phyloP scores from a whole-genome alignment of 2,888 invertebrate genomes.

The Ormyrus thymus region DNA sequence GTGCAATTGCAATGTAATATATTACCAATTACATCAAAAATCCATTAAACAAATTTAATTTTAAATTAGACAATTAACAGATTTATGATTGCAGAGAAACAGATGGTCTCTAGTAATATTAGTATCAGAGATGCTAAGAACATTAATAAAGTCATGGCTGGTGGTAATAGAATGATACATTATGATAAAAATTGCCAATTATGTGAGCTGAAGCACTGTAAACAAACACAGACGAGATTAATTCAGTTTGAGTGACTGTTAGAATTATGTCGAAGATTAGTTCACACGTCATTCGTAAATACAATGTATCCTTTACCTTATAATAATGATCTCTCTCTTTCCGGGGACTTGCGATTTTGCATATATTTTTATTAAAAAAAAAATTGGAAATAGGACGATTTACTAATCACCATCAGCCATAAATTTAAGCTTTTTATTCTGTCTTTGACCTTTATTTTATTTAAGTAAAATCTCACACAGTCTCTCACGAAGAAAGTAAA shows the following conservation, averaged over 20 bases:
- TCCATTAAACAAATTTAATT: background rate
- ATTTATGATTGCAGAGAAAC: background rate
- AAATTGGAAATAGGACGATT: conserved; percentile 41
- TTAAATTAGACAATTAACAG: background rate
- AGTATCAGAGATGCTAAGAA: conserved; percentile 31
- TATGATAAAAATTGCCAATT: conserved; percentile 53
- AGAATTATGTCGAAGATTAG: conserved; percentile 62
- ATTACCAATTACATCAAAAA: background rate
- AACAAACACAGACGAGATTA: conserved; percentile 57
- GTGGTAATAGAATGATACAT: conserved; percentile 57
- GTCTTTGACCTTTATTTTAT: conserved; percentile 68
- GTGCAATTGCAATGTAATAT: background rate
- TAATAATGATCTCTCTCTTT: conserved; percentile 52
- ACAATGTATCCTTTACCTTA: conserved; percentile 66
- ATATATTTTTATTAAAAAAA: conserved; percentile 19
- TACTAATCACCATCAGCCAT: conserved; percentile 68
- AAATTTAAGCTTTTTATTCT: conserved; percentile 58
- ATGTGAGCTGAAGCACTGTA: conserved; percentile 56
- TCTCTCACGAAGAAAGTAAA: conserved; percentile 58
- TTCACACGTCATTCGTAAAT: conserved; percentile 67
- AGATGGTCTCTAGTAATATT: conserved; percentile 32
- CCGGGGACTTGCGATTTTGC: conserved; percentile 37
- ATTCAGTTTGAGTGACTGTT: conserved; percentile 55
- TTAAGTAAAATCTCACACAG: conserved; percentile 69
- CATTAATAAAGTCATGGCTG: conserved; percentile 60